phyloP scores from a whole-genome alignment of 2,113 vertebrate genomes.

The Spheniscus mendiculus region DNA sequence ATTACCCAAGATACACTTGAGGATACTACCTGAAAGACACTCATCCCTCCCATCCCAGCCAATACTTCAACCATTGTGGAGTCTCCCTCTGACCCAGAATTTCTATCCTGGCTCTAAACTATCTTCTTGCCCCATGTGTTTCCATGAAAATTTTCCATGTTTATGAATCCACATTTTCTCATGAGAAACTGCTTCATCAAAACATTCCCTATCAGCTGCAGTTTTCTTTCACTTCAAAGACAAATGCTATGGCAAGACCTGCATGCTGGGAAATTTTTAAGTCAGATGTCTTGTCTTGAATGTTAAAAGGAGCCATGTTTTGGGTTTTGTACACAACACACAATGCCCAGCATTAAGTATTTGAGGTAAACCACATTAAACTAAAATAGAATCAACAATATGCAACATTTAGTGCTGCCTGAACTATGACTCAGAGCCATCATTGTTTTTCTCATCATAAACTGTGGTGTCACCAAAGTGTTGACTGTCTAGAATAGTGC shows the following conservation, averaged over 20 bases:
- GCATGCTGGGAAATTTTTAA: slow-evolving; percentile 9
- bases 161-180: slow-evolving; percentile 15
- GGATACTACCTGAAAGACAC: not conserved
- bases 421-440: not conserved
- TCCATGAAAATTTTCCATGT: not conserved
- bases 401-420: not conserved
- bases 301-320: not conserved
- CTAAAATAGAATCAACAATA: not conserved
- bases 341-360: not conserved
- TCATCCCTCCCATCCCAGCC: not conserved
- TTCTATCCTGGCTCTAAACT: not conserved
- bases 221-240: slow-evolving; percentile 43
- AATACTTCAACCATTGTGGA: not conserved
- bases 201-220: not conserved
- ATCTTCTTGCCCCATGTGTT: not conserved
- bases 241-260: not conserved
- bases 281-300: slow-evolving; percentile 12
- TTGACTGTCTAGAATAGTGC: not conserved
- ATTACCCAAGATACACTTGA: not conserved
- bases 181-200: slow-evolving; percentile 26
- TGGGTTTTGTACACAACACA: not conserved
- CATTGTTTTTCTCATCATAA: not conserved
- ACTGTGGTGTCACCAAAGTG: not conserved
- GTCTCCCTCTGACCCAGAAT: not conserved
- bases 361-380: slow-evolving; percentile 21